These are phyloP conservation scores for Megaceryle torquata DNA, from an alignment of 2,113 vertebrate genomes.

Conservation along the genomic window DNA sequence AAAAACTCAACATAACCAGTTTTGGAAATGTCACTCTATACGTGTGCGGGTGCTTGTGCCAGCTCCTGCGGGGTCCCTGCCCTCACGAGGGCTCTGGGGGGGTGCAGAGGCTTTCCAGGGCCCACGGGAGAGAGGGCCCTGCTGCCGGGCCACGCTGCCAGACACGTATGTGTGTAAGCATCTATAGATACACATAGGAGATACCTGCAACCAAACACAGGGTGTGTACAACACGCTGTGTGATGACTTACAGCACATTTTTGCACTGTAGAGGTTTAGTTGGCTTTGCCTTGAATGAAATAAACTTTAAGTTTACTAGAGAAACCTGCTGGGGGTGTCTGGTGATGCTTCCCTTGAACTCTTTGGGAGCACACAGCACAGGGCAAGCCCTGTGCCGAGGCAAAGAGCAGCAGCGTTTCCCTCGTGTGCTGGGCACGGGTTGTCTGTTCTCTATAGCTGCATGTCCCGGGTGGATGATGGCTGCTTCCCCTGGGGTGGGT, in stretches of 20 bases:
- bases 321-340: not conserved
- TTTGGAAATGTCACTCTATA: not conserved
- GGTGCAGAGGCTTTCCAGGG: not conserved
- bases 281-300: constrained; percentile 77
- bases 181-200: not conserved
- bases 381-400: not conserved
- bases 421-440: rapidly evolving
- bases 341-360: not conserved
- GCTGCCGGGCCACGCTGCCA: not conserved
- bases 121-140: rapidly evolving
- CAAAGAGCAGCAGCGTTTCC: not conserved
- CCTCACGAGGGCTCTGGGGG: not conserved
- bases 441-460: not conserved
- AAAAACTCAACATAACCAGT: not conserved
- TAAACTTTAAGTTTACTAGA: constrained; percentile 73
- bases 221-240: not conserved
- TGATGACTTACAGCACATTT: constrained; percentile 44
- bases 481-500: not conserved
- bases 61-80: not conserved
- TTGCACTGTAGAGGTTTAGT: constrained; percentile 68
- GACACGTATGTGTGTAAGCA: not conserved
- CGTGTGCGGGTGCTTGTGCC: not conserved
- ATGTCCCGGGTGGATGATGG: rapidly evolving
- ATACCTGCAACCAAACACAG: not conserved
- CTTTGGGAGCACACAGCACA: not conserved